phyloP scores from a whole-genome alignment of 1,140 invertebrate species.

The Agrypnia vestita region DNA sequence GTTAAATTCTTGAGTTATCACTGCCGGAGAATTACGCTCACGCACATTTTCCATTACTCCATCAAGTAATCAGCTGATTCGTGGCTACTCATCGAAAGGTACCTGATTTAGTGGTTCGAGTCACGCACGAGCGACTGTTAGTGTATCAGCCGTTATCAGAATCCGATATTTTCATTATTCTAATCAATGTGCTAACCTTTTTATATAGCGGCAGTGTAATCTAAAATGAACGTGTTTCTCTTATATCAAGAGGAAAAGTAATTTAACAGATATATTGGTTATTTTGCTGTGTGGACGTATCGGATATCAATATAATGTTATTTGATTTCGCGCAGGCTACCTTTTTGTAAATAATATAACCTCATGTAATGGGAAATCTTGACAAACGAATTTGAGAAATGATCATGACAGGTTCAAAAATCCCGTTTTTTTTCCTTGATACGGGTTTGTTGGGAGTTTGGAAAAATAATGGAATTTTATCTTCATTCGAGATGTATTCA shows the following conservation, averaged over 20 bases:
- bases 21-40: conserved; percentile 53
- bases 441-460: too few relatives aligned
- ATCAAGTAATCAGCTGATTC: conserved; percentile 58
- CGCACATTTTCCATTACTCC: conserved; percentile 60
- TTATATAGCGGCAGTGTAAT: conserved; percentile 27
- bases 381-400: too few relatives aligned
- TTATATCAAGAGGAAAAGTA: conserved; percentile 15
- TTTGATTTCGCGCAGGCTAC: too few relatives aligned
- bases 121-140: conserved; percentile 42
- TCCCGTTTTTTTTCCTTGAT: too few relatives aligned
- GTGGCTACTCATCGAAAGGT: conserved; percentile 52
- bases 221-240: conserved; percentile 21
- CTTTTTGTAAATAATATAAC: too few relatives aligned
- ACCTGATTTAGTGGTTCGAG: conserved; percentile 52
- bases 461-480: too few relatives aligned
- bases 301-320: neutral
- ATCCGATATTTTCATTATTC: conserved; percentile 50
- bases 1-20: conserved; percentile 49
- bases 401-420: too few relatives aligned
- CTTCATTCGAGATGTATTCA: too few relatives aligned
- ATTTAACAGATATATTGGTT: neutral
- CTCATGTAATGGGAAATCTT: too few relatives aligned
- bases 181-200: conserved; percentile 23
- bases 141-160: conserved; percentile 37
- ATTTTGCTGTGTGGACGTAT: too few relatives aligned